Conservation (phyloP, 2,797 vertebrate species). For the Cryptoblepharus egeriae region DNA sequence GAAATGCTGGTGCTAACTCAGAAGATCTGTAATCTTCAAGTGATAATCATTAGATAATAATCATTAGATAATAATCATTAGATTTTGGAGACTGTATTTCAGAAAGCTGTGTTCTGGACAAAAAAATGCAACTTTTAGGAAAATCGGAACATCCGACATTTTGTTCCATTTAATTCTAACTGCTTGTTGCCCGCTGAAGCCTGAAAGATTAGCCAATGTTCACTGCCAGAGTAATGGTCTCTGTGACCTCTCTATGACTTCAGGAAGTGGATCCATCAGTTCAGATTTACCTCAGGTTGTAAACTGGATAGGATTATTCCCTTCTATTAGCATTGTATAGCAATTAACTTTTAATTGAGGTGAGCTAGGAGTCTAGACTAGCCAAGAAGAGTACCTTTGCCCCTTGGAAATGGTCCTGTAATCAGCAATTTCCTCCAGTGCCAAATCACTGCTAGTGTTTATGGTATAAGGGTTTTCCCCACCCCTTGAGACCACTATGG, state of each 20-base stretch:
- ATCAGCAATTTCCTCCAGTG: constrained; percentile 62
- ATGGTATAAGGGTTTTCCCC: constrained; percentile 12
- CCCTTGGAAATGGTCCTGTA: constrained; percentile 57
- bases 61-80: background rate
- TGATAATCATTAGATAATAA: background rate
- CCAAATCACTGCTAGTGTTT: constrained; percentile 43
- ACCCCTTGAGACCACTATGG: background rate
- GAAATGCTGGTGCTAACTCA: background rate
- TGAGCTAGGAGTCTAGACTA: constrained; percentile 52
- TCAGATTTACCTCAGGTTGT: constrained; percentile 67
- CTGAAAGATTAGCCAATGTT: constrained; percentile 63
- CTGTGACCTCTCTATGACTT: constrained; percentile 60
- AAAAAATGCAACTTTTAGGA: constrained; percentile 16
- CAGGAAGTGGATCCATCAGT: constrained; percentile 59
- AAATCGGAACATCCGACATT: constrained; percentile 34
- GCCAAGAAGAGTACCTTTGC: constrained; percentile 43
- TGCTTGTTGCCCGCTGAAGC: constrained; percentile 45
- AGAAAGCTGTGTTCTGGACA: background rate
- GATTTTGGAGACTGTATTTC: constrained; percentile 5
- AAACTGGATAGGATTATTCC: constrained; percentile 53
- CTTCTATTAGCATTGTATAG: constrained; percentile 42
- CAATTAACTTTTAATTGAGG: constrained; percentile 66
- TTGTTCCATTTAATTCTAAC: constrained; percentile 46
- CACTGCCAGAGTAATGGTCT: constrained; percentile 50
- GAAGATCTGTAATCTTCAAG: background rate